Evolutionary conservation across 92 coral and sea anemone species (phyloP).

Genomic region (Palythoa caribaeorum): DNA sequence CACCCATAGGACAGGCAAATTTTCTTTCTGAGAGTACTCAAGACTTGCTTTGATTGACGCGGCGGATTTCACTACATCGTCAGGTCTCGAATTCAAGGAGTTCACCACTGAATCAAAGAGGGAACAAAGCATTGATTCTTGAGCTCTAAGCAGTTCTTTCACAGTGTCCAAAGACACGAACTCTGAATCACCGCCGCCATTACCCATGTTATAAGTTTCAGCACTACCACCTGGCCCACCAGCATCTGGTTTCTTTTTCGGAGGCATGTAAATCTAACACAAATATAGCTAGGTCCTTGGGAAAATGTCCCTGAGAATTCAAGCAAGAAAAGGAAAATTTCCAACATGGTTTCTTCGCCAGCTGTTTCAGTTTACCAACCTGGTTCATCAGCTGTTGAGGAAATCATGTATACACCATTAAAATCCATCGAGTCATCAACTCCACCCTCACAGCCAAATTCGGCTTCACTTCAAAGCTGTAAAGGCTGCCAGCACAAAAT

Average conservation of each 20-base stretch:
- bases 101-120: background rate
- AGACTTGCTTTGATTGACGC: background rate
- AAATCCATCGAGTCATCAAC: background rate
- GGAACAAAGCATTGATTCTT: slow-evolving; percentile 2
- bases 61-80: background rate
- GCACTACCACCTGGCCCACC: too few relatives aligned
- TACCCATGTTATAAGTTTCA: too few relatives aligned
- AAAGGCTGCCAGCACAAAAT: slow-evolving; percentile 3
- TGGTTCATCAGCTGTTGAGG: background rate
- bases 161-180: background rate
- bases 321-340: too few relatives aligned
- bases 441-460: background rate
- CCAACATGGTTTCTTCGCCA: too few relatives aligned
- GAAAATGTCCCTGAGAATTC: too few relatives aligned
- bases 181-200: background rate
- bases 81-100: background rate
- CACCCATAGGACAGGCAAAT: too few relatives aligned
- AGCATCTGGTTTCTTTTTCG: too few relatives aligned
- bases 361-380: background rate
- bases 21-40: slow-evolving; percentile 7
- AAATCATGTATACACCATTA: background rate
- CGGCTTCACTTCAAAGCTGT: background rate
- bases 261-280: too few relatives aligned
- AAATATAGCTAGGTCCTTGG: too few relatives aligned
- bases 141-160: background rate